Base-by-base conservation (phyloP, 2,888 invertebrate genomes). In the Cyaniris semiargus region DNA sequence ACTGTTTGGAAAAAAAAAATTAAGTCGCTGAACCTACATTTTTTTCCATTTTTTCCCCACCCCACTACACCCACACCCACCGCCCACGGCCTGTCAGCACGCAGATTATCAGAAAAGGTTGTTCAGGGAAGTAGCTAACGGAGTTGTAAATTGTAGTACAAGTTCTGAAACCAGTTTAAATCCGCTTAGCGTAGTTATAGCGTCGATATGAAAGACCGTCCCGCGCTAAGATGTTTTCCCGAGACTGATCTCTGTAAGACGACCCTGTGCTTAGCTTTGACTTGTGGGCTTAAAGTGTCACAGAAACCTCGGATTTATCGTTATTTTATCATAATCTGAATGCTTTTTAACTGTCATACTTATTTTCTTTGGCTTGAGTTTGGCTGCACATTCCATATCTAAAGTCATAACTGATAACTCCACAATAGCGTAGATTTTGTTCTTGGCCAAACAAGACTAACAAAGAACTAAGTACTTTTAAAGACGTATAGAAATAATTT, bases 131-230 rank as follows among this genome's bases (percentile, higher is more conserved):
- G n/a, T n/a, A n/a, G n/a, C n/a, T n/a, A n/a, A n/a, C n/a, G n/a
- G n/a, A n/a, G n/a, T n/a, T n/a, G n/a, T n/a, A n/a, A n/a, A n/a
- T n/a, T n/a, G n/a, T n/a, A n/a, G n/a, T n/a, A n/a, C n/a, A n/a
- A n/a, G n/a, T n/a, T n/a, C 71, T 71, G 21, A 71, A 71, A 10
- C 38, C 34, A 38, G 34, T 38, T 71, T 71, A 38, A 71, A 71
- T 71, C 34, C 71, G 34, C 71, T 71, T 71, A 71, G 38, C n/a
- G 23, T 38, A 71, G 71, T 71, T 38, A 38, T 71, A 34, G 38
- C n/a, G 34, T 6, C 38, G 21, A 38, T 38, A 34, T 38, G 71
- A 71, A 71, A 71, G 18, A 71, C 38, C 10, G 27, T 66, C 27
- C 66, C 5, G 21, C 3, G 23, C 60, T 66, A 31, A 27, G 66